Conservation (phyloP, 2,888 invertebrate species). For the Polymixis flavicincta region DNA sequence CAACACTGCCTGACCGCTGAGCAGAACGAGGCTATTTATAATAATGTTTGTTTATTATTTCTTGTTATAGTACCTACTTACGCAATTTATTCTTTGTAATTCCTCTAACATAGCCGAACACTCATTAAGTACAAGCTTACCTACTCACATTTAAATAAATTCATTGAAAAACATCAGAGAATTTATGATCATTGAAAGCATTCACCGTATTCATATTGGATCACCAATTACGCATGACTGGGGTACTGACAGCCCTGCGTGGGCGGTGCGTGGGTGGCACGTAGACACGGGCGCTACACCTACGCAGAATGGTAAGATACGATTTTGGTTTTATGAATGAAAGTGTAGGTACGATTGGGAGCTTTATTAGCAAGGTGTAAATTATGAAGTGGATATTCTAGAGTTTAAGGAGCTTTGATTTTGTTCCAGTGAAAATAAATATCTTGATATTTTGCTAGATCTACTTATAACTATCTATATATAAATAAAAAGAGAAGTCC, state of each 20-base stretch:
- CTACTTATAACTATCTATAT: no score
- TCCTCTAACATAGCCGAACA: neutral
- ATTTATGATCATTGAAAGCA: slow-evolving; percentile 51
- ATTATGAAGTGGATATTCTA: neutral
- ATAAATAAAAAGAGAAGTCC: no score
- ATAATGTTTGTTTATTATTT: no score
- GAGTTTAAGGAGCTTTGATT: neutral
- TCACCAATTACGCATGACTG: slow-evolving; percentile 30
- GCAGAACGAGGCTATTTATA: no score
- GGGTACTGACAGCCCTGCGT: slow-evolving; percentile 15
- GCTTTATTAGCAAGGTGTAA: slow-evolving; percentile 1
- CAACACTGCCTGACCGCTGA: no score
- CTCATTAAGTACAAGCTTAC: neutral
- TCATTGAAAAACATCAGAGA: slow-evolving; percentile 49
- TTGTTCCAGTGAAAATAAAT: neutral
- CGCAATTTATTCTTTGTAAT: neutral
- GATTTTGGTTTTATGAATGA: slow-evolving; percentile 28
- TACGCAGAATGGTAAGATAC: slow-evolving; percentile 9
- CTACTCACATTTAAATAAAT: slow-evolving; percentile 20
- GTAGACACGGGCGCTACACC: slow-evolving; percentile 17
- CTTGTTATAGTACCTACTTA: no score
- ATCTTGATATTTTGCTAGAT: no score
- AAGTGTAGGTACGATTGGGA: neutral
- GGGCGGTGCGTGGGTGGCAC: slow-evolving; percentile 17
- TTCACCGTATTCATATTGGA: slow-evolving; percentile 42